These are phyloP conservation scores for Galemys pyrenaicus DNA, from an alignment of 2,113 vertebrate species.

Conservation along the genomic window DNA sequence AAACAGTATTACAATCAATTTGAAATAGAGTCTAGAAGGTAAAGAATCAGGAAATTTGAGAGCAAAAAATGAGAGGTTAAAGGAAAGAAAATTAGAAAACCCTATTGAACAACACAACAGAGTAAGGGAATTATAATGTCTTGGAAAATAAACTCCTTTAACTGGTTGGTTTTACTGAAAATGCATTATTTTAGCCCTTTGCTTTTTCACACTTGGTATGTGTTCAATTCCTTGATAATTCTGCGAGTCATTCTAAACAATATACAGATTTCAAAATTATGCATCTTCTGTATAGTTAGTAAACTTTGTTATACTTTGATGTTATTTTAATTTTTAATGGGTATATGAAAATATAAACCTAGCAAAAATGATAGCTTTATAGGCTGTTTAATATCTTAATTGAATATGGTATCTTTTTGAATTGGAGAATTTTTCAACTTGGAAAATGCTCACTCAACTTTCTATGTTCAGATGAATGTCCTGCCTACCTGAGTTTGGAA, in stretches of 20 bases:
- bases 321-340: conserved; percentile 50
- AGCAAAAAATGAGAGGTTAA: background rate
- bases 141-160: background rate
- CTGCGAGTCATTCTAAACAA: background rate
- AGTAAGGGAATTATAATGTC: background rate
- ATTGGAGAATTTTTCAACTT: conserved; percentile 22
- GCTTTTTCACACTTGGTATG: background rate
- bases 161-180: background rate
- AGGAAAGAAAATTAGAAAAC: background rate
- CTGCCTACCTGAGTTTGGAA: background rate
- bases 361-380: conserved; percentile 50
- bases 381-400: conserved; percentile 35
- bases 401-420: conserved; percentile 4
- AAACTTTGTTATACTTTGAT: conserved; percentile 51
- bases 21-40: background rate
- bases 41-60: background rate
- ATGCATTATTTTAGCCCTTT: background rate
- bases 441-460: background rate
- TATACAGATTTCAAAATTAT: conserved; percentile 36
- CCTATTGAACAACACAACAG: background rate
- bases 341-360: conserved; percentile 42
- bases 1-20: background rate
- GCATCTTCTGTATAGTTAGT: conserved; percentile 40
- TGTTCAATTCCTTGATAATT: background rate
- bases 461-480: background rate